Conservation (phyloP, 2,797 vertebrate species). For the Apodemus agrarius region DNA sequence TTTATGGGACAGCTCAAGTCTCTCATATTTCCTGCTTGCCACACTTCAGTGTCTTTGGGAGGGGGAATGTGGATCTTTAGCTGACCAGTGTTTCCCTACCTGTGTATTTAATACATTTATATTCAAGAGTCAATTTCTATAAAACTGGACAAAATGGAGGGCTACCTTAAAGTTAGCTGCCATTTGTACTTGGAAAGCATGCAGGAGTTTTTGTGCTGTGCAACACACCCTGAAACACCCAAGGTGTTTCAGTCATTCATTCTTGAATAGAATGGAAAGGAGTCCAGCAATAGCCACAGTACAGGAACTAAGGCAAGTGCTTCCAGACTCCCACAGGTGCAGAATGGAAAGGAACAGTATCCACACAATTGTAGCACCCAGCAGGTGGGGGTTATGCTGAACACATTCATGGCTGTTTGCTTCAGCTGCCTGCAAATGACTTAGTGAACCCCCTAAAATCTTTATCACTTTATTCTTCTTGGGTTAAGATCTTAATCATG, state of each 20-base stretch:
- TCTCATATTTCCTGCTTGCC: neutral
- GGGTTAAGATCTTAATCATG: neutral
- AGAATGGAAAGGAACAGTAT: neutral
- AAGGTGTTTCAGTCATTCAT: neutral
- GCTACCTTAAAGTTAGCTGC: neutral
- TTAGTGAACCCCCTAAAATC: neutral
- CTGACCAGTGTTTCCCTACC: neutral
- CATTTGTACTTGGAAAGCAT: neutral
- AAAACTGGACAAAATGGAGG: neutral
- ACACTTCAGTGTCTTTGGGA: neutral
- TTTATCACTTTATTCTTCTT: neutral
- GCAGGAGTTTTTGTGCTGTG: neutral
- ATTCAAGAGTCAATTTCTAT: neutral
- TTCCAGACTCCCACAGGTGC: neutral
- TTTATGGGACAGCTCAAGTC: neutral
- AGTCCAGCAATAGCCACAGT: neutral
- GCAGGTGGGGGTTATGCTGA: neutral
- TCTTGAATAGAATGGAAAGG: neutral
- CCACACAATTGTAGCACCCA: neutral
- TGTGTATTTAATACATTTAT: neutral
- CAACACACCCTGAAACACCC: neutral
- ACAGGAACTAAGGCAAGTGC: neutral
- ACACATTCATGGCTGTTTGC: neutral
- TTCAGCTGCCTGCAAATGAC: neutral
- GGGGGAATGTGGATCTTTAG: neutral